Evolutionary conservation across 1,140 invertebrate species (phyloP), one percentile per base, ranked within the genome.

Genomic region (Carposina sasakii): DNA sequence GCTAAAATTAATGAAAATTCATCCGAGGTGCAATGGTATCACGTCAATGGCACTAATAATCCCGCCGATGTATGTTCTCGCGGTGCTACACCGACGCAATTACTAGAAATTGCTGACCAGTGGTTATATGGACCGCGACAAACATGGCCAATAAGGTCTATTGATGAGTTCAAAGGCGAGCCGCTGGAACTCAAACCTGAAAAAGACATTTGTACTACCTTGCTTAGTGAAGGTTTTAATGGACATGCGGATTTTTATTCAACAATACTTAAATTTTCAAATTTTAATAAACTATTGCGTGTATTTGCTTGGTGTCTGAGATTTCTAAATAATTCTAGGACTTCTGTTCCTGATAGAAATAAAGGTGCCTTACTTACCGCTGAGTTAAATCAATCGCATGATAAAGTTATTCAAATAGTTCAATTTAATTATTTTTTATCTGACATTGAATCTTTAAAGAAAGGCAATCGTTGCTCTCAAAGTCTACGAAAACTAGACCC

Each of bases 1-100:
- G 28, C 42, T 19, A 46, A 69, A 50, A 73, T 85, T 30, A 62
- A 68, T 19, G 54, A 63, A 20, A 17, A 52, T 5, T 41, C 16
- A 30, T 48, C 44, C 21, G n/a, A 22, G 9, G 21, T 34, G 2
- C 6, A 46, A 24, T 60, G 57, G 60, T 6, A 28, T 9, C 48
- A 57, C 41, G 44, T 57, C 1, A 24, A 47, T 0, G 52, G 61
- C 3, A 30, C 39, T 13, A 30, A 47, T 10, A 67, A 67, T 36
- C 52, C 61, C 3, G 64, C 61, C 9, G 55, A 67, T 40, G 48
- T 52, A 20, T 56, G 44, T 20, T 59, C 53, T 9, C 28, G 58
- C 19, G 55, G 64, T 2, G 15, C 52, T n/a, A 33, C 23, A 3
- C 13, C 56, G 19, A 5, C 16, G 2, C 23, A 57, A 37, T 43